phyloP scores from a whole-genome alignment of 2,888 invertebrate genomes.

The Peribatodes rhomboidaria region DNA sequence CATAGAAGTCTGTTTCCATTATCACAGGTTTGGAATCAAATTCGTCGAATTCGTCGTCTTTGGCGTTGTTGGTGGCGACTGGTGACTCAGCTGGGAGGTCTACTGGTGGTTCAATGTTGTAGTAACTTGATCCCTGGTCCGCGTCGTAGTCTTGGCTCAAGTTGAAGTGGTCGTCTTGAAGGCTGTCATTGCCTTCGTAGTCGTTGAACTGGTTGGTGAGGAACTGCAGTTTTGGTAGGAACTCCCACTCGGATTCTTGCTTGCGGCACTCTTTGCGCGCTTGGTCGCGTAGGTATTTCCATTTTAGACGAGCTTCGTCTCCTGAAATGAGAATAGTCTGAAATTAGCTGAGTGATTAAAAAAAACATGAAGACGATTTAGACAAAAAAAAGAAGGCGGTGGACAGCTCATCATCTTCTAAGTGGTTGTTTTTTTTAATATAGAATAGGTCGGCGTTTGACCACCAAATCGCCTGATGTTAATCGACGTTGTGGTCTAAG shows the following conservation, averaged over 20 bases:
- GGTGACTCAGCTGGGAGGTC: conserved; percentile 23
- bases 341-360: not conserved
- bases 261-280: conserved; percentile 80
- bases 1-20: conserved; percentile 81
- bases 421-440: too few species aligned
- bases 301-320: conserved; percentile 80
- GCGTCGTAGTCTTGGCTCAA: conserved; percentile 62
- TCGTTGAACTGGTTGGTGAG: conserved; percentile 80
- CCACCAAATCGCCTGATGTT: too few species aligned
- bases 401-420: too few species aligned
- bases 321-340: conserved; percentile 59
- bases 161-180: conserved; percentile 57
- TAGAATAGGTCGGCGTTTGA: too few species aligned
- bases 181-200: conserved; percentile 70
- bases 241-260: conserved; percentile 78
- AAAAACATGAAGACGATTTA: too few species aligned
- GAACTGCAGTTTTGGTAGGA: conserved; percentile 75
- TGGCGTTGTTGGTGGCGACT: conserved; percentile 54
- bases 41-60: conserved; percentile 81
- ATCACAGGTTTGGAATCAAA: conserved; percentile 82
- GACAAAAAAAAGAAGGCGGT: too few species aligned
- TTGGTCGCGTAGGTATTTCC: conserved; percentile 82
- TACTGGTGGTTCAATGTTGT: conserved; percentile 62
- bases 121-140: conserved; percentile 62
- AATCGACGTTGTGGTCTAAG: too few species aligned